A percentile compares a stretch with the other conserved stretches of the same genome.
Evolutionary conservation across 2,888 invertebrate species (phyloP).

Genomic region (Drosophila pegasa): DNA sequence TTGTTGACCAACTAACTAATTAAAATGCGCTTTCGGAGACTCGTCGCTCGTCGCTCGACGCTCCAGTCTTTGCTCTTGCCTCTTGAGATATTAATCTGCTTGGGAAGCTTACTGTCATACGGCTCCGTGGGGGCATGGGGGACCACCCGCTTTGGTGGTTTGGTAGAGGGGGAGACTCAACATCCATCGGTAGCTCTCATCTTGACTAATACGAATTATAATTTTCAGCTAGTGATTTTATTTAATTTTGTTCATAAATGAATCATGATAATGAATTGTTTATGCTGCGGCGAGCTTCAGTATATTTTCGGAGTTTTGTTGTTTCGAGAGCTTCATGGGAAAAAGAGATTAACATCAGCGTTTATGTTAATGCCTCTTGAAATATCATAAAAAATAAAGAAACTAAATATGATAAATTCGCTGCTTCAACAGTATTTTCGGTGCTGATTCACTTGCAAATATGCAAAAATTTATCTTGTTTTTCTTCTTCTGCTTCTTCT

Average conservation of each 20-base stretch:
- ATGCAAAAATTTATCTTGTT: slow-evolving; percentile 43
- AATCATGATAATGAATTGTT: slow-evolving; percentile 81
- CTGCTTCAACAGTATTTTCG: slow-evolving; percentile 45
- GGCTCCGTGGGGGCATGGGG: slow-evolving; percentile 13
- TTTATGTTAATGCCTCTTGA: slow-evolving; percentile 79
- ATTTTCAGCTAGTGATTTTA: slow-evolving; percentile 70
- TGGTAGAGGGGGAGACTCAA: slow-evolving; percentile 4
- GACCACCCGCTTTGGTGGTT: slow-evolving; percentile 68
- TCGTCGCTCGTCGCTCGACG: slow-evolving; percentile 8
- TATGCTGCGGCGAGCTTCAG: slow-evolving; percentile 55
- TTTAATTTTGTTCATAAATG: slow-evolving; percentile 73
- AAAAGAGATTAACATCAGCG: slow-evolving; percentile 79
- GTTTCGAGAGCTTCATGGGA: slow-evolving; percentile 71
- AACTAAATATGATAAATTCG: slow-evolving; percentile 55
- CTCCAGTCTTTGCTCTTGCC: slow-evolving; percentile 26
- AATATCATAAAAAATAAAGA: slow-evolving; percentile 63
- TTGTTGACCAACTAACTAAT: slow-evolving; percentile 75
- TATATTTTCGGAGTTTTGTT: not conserved
- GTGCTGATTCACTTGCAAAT: slow-evolving; percentile 74
- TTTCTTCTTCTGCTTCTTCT: not conserved
- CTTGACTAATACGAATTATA: slow-evolving; percentile 69
- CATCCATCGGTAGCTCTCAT: slow-evolving; percentile 74
- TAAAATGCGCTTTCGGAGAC: slow-evolving; percentile 73
- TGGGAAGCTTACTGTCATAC: slow-evolving; percentile 72
- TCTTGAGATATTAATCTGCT: slow-evolving; percentile 81